Evolutionary conservation across 2,888 invertebrate species (phyloP).

Genomic region (Tolmerus cingulatus): DNA sequence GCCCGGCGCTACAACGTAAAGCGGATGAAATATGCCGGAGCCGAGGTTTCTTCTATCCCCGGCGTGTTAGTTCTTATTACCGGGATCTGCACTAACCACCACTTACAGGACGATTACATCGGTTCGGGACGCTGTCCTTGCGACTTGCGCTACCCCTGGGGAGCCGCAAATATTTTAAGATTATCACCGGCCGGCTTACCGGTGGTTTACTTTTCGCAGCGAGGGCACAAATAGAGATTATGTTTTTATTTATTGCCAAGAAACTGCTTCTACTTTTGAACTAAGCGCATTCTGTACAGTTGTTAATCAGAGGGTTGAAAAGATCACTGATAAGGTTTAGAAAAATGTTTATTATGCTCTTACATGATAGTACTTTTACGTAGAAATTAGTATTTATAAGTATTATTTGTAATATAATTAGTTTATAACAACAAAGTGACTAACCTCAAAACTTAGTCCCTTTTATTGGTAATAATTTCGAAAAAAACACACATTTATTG

Average conservation of each 20-base stretch:
- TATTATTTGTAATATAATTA: no score
- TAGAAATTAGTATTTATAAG: no score
- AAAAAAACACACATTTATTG: no score
- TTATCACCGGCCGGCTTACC: background rate
- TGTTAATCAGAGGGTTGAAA: background rate
- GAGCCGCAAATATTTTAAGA: conserved; percentile 6
- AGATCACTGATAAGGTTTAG: background rate
- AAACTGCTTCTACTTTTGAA: background rate
- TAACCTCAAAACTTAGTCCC: no score
- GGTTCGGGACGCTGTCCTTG: background rate
- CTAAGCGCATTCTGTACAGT: background rate
- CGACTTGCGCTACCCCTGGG: background rate
- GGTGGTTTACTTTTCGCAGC: background rate
- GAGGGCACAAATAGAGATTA: background rate
- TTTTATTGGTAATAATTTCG: no score
- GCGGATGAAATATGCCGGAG: conserved; percentile 19
- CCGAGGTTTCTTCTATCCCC: background rate
- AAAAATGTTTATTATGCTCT: background rate
- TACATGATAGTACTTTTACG: no score
- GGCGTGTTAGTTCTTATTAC: conserved; percentile 29
- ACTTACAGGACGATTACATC: conserved; percentile 33
- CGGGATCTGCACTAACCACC: conserved; percentile 22
- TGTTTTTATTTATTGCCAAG: background rate
- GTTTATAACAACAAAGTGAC: no score
- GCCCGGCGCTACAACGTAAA: background rate